A percentile compares a stretch with the other conserved stretches of the same genome.
Conservation (phyloP, 1,140 invertebrate species). For the Phthorimaea operculella region DNA sequence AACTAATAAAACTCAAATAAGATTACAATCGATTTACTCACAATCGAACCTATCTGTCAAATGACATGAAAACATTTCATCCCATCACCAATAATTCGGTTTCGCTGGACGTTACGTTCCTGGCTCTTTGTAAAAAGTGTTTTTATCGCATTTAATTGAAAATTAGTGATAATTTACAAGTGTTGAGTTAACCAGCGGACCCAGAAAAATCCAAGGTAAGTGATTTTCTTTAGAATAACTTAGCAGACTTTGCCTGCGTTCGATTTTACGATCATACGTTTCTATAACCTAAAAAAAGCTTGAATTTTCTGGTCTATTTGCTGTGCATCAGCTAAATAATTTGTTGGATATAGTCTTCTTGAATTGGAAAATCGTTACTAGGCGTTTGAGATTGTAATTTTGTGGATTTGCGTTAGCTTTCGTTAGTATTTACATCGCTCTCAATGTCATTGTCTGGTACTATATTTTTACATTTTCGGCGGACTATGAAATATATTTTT, state of each 20-base stretch:
- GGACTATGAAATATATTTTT: too few species aligned
- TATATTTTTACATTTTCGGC: too few species aligned
- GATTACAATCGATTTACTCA: not conserved
- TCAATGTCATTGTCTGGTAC: too few species aligned
- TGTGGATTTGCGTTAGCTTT: too few species aligned
- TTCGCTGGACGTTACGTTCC: slow-evolving; percentile 34
- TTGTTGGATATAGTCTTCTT: too few species aligned
- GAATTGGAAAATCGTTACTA: too few species aligned
- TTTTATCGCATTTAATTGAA: slow-evolving; percentile 51
- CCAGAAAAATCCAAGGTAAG: slow-evolving; percentile 31
- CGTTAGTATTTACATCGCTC: too few species aligned
- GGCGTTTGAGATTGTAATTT: too few species aligned
- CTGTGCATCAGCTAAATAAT: not conserved
- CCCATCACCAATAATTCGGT: slow-evolving; percentile 34
- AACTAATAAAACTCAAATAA: too few species aligned
- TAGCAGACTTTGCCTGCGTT: not conserved
- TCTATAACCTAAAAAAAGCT: slow-evolving; percentile 32
- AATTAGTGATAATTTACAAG: slow-evolving; percentile 60
- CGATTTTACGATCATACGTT: not conserved
- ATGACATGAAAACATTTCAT: not conserved
- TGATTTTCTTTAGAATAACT: slow-evolving; percentile 9
- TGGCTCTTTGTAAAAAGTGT: slow-evolving; percentile 31
- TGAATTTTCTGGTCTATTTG: not conserved
- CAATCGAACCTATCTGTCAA: not conserved
- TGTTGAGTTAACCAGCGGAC: slow-evolving; percentile 33